Evolutionary conservation across 1,140 invertebrate genomes (phyloP), one percentile per base, ranked within the genome.

Genomic region (Saccostrea cuccullata): DNA sequence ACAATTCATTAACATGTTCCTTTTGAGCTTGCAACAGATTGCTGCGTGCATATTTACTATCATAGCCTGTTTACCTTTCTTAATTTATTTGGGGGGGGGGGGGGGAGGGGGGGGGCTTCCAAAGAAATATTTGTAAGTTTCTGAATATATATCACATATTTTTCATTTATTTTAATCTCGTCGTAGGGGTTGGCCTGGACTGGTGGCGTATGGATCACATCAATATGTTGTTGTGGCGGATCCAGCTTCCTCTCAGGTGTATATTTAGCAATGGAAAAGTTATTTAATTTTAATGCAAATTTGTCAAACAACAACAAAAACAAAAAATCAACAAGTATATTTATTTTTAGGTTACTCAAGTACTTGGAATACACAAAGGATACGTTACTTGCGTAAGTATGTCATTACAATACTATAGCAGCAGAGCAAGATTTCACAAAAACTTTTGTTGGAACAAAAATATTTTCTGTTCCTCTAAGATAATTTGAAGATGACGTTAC

Each of bases 201-300:
- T 86, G 2, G 17, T 86, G 11, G 85, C 67, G 23, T 77, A 86
- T 40, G 85, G 85, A 20, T 86, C 60, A 73, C 85, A 86, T 30
- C 85, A 77, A 36, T 86, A 86, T 30, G 67, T 86, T 11, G 85
- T 86, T 4, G 64, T 86, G 40, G 64, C 30, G 20, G 85, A 86
- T 73, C 85, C 67, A 73, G 36, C 36, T 26, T 73, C 85, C 15
- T 55, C 55, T 8, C 85, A 86, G 85, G 85, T 86, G n/a, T 5
- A 15, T 30, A 23, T 23, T 47, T 20, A n/a, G 47, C 17, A 56
- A 26, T 55, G 17, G 17, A 0, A 55, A 47, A 55, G 55, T n/a
- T 55, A 3, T 3, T 55, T 55, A 12, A 23, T 84, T 56, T 13
- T 84, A 17, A 55, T 55, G 20, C 3, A n/a, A 12, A 55, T 55